Base-by-base conservation (phyloP, 2,113 vertebrate genomes). In the Caranx ignobilis region DNA sequence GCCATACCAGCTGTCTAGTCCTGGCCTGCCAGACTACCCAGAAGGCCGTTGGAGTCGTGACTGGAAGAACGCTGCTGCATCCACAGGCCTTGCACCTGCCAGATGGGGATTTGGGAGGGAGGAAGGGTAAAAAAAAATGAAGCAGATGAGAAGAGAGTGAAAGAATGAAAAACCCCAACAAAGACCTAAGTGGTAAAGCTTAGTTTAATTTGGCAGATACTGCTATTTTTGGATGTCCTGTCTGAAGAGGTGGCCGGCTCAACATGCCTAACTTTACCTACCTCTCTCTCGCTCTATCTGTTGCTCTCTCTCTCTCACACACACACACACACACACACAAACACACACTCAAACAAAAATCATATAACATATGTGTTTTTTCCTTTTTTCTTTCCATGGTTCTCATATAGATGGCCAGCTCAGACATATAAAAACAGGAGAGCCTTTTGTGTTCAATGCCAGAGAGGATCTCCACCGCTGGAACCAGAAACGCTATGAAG, bases 401-500 rank as follows among this genome's bases (percentile, higher is more conserved):
- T 65, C 5, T 61, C 19, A 47, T n/a, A 47, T 85, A 93, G 92
- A 90, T 68, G 91, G 90, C 18, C 90, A 90, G 73, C 94, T 99
- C 80, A 96, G 98, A 82, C 98, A 99, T 88, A 93, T 94, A 62
- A 96, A 95, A 92, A 98, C 97, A 21, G 97, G 97, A 41, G 97
- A 99, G 55, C 96, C 96, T 0, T 99, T 99, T 95, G 95, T 98
- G 63, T 99, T 99, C 86, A 99, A 99, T 89, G 97, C 96, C 83
- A 96, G 96, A 77, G 97, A 99, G 94, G 97, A 98, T 87, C 96
- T 99, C 85, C 98, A 99, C 83, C 96, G 98, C 80, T 99, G 98
- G 98, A 99, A 99, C 89, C 98, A 99, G 88, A 99, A 99, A 86
- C 95, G 98, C 81, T 99, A 99, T 11, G 98, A 99, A 92, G 98